Evolutionary conservation across 2,888 invertebrate species (phyloP).

Genomic region (Drosophila phalerata): DNA sequence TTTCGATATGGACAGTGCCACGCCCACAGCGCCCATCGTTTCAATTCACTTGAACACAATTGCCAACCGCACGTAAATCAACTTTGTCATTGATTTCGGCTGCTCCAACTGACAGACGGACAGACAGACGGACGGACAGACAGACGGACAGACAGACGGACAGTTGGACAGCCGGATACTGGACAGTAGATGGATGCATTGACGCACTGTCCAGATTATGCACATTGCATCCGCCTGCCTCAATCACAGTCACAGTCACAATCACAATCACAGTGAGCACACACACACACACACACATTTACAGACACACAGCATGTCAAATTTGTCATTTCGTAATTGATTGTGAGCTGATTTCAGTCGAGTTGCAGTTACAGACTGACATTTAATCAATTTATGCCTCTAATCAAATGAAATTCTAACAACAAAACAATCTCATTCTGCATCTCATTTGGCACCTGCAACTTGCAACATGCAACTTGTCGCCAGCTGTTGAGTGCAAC

Average conservation of each 20-base stretch:
- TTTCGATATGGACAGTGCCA: slow-evolving; percentile 54
- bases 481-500: slow-evolving; percentile 23
- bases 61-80: slow-evolving; percentile 77
- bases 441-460: slow-evolving; percentile 47
- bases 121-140: slow-evolving; percentile 1
- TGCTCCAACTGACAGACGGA: slow-evolving; percentile 54
- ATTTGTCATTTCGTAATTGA: slow-evolving; percentile 75
- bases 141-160: slow-evolving; percentile 6
- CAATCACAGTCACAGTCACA: slow-evolving; percentile 11
- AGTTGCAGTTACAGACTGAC: slow-evolving; percentile 40
- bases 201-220: slow-evolving; percentile 75
- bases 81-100: slow-evolving; percentile 75
- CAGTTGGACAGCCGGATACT: slow-evolving; percentile 8
- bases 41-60: slow-evolving; percentile 69
- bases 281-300: slow-evolving; percentile 6
- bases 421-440: slow-evolving; percentile 11
- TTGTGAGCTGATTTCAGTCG: slow-evolving; percentile 62
- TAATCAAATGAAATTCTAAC: slow-evolving; percentile 24
- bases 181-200: slow-evolving; percentile 37
- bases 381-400: slow-evolving; percentile 74
- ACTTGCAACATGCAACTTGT: slow-evolving; percentile 2
- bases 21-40: slow-evolving; percentile 37
- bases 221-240: slow-evolving; percentile 48
- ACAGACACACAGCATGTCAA: slow-evolving; percentile 63
- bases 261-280: slow-evolving; percentile 4